Evolutionary conservation across 2,113 vertebrate genomes (phyloP), one percentile per base, ranked within the genome.

Genomic region (Stegastes partitus): DNA sequence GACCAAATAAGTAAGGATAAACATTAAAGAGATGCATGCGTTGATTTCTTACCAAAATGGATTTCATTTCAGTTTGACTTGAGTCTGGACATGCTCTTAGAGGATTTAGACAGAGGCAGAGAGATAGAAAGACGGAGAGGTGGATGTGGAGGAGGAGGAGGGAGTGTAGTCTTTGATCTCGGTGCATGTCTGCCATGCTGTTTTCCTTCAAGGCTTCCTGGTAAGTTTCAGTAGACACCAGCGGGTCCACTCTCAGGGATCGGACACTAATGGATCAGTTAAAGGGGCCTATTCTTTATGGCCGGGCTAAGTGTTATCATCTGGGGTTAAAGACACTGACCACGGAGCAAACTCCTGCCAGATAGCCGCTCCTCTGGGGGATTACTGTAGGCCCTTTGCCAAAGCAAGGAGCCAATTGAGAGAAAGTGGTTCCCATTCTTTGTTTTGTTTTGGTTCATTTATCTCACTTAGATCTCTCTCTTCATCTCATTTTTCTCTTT

Each of bases 171-270:
- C 93, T 95, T 95, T 95, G 94, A 94, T 95, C 94, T 95, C 79
- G 11, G 73, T 79, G 79, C 90, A 93, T 93, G 94, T 94, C 94
- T 93, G 86, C 93, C 82, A 88, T 92, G 93, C 93, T 94, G 94
- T 93, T 95, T 95, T 93, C 89, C 94, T 94, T 94, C 91, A 94
- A 94, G 93, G 88, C 92, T 94, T 93, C 92, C 94, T 95, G 94
- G 94, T 90, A 94, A 93, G 95, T 91, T 94, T 95, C 94, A 95
- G 91, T 82, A 94, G 92, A 94, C 92, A 90, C 92, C 85, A 88
- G 83, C 44, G 68, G 87, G 87, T 88, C 90, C 88, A 82, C 93
- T 93, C 94, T 92, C 81, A 75, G 91, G 91, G 85, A 93, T 91
- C 51, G 87, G 87, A 91, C 91, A 74, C 94, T 94, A 94, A 94